Evolutionary conservation across 2,113 vertebrate species (phyloP).

Genomic region (Guaruba guarouba): DNA sequence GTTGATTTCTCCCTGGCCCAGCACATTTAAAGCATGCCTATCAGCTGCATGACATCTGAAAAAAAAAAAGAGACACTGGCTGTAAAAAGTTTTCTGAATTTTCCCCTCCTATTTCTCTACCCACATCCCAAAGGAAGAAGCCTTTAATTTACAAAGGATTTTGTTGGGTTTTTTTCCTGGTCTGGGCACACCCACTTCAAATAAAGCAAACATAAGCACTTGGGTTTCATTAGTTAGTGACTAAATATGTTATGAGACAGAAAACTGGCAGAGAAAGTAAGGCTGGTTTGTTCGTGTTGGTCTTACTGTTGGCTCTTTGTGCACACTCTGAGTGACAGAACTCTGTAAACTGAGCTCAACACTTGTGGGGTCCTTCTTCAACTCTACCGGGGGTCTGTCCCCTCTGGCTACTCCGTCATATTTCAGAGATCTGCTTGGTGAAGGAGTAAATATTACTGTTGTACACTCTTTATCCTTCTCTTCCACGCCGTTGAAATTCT

Average conservation of each 20-base stretch:
- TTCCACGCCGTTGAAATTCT: slow-evolving; percentile 44
- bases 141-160: slow-evolving; percentile 27
- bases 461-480: slow-evolving; percentile 70
- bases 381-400: slow-evolving; percentile 17
- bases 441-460: slow-evolving; percentile 17
- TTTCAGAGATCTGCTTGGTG: slow-evolving; percentile 70
- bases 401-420: slow-evolving; percentile 70
- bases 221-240: slow-evolving; percentile 19
- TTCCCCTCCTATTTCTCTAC: background rate
- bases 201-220: slow-evolving; percentile 37
- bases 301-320: slow-evolving; percentile 74
- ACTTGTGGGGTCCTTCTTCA: slow-evolving; percentile 64
- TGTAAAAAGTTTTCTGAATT: background rate
- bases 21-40: slow-evolving; percentile 29
- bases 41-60: background rate
- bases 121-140: slow-evolving; percentile 13
- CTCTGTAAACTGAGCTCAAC: slow-evolving; percentile 75
- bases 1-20: background rate
- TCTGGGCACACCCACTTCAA: background rate
- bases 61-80: background rate
- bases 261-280: slow-evolving; percentile 30
- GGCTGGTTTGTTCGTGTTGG: slow-evolving; percentile 22
- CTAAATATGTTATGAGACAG: background rate
- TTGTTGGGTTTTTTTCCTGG: background rate
- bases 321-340: slow-evolving; percentile 59